Percentiles rank a stretch among this genome's conserved stretches.
These are phyloP conservation scores for Drosophila elegans DNA, from an alignment of 1,140 invertebrate genomes.

Conservation along the genomic window DNA sequence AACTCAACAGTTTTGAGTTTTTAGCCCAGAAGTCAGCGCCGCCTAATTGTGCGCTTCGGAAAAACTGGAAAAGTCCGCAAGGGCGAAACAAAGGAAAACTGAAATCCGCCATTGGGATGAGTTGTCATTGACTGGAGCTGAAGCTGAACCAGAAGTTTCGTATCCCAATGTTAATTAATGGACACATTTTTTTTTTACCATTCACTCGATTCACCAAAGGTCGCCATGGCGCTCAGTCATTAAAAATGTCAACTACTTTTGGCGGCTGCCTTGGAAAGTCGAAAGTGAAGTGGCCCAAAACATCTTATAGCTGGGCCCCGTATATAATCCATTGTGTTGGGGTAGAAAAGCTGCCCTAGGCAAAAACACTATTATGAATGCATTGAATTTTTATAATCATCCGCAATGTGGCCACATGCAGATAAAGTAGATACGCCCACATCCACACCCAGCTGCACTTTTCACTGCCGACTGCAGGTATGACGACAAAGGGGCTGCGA, in stretches of 20 bases:
- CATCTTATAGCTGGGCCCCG: not conserved
- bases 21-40: constrained; percentile 21
- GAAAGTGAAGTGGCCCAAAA: not conserved
- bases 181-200: constrained; percentile 52
- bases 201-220: constrained; percentile 36
- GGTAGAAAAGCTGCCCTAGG: constrained; percentile 14
- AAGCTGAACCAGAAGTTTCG: constrained; percentile 41
- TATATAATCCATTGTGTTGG: too few relatives aligned
- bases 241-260: not conserved
- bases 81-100: not conserved
- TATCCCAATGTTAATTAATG: constrained; percentile 73
- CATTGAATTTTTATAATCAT: constrained; percentile 67
- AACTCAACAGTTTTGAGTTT: constrained; percentile 44
- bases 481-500: constrained; percentile 18
- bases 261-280: not conserved
- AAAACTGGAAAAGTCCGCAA: constrained; percentile 5
- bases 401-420: constrained; percentile 44
- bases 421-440: constrained; percentile 22
- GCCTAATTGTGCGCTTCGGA: constrained; percentile 26
- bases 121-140: constrained; percentile 5
- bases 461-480: constrained; percentile 33
- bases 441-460: too few relatives aligned
- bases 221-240: constrained; percentile 10
- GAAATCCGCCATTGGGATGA: constrained; percentile 7
- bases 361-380: constrained; percentile 48